These are phyloP conservation scores for Microchirus variegatus DNA, from an alignment of 2,797 vertebrate species.

Conservation along the genomic window DNA sequence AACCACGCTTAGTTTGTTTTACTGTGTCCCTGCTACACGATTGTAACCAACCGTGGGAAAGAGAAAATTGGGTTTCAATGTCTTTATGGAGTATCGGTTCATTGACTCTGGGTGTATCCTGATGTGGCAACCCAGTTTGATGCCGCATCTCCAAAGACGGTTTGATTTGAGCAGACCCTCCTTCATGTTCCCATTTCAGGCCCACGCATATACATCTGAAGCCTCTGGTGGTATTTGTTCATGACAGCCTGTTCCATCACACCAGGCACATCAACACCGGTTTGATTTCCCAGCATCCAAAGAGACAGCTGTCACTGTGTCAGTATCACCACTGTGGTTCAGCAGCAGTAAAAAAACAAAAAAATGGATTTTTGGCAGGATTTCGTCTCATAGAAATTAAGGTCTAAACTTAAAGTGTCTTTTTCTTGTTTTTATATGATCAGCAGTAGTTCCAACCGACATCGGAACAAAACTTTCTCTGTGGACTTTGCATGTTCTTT, in stretches of 20 bases:
- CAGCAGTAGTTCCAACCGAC: too few species aligned
- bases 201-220: conserved; percentile 43
- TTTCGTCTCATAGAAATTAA: neutral
- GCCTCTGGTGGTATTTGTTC: conserved; percentile 58
- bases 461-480: too few species aligned
- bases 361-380: neutral
- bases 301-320: conserved; percentile 65
- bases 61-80: conserved; percentile 5
- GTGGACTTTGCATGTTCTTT: too few species aligned
- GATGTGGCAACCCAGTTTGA: neutral
- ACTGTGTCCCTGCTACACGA: too few species aligned
- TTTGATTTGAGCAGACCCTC: conserved; percentile 39
- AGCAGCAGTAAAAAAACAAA: conserved; percentile 13
- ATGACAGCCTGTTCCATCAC: conserved; percentile 56
- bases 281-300: conserved; percentile 48
- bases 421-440: too few species aligned
- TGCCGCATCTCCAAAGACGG: conserved; percentile 38
- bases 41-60: neutral
- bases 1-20: too few species aligned
- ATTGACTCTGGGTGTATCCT: neutral
- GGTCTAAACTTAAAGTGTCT: too few species aligned
- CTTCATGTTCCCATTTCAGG: conserved; percentile 44
- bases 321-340: conserved; percentile 20
- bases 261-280: conserved; percentile 53
- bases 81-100: conserved; percentile 14